Evolutionary conservation across 1,140 invertebrate genomes (phyloP), one percentile per base, ranked within the genome.

Genomic region (Trissolcus basalis): DNA sequence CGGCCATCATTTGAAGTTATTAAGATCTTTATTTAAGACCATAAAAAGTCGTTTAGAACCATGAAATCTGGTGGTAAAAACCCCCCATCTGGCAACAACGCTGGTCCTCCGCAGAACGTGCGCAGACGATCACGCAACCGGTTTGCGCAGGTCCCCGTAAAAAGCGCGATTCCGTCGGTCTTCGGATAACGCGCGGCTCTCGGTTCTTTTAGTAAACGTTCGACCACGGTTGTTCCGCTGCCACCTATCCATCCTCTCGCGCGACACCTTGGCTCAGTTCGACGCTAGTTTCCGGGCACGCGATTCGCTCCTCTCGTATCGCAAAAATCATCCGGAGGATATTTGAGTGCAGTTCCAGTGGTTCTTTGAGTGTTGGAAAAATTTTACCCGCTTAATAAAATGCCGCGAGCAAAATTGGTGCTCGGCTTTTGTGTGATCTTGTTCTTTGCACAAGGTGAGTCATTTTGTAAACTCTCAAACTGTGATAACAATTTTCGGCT

Each of bases 131-230:
- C 67, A 82, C 82, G 80, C 83, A 83, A 63, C 79, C 70, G 68
- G 75, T 77, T 68, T 54, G 83, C 83, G 83, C 83, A 84, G 61
- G 80, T 84, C 81, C 82, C 80, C 81, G 82, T 83, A 85, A 83
- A 83, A 85, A 85, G 81, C 82, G 82, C 77, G 83, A 81, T 84
- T 81, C 82, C 61, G 79, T 74, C 74, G 80, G 56, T 83, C 76
- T 83, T 83, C 77, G 81, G 79, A 78, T 78, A 81, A 78, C 77
- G 78, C 78, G 79, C 80, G 77, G 61, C 80, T 77, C 77, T 77
- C 74, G 60, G 72, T 74, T 77, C 77, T 71, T 77, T 82, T 82
- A 83, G 82, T 83, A 76, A 81, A 70, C 81, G 82, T 55, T 84
- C 64, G 64, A 49, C 64, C 48, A 75, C 77, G 65, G 67, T 64